Conservation (phyloP, 2,113 vertebrate genomes). For the Hippopotamus amphibius region DNA sequence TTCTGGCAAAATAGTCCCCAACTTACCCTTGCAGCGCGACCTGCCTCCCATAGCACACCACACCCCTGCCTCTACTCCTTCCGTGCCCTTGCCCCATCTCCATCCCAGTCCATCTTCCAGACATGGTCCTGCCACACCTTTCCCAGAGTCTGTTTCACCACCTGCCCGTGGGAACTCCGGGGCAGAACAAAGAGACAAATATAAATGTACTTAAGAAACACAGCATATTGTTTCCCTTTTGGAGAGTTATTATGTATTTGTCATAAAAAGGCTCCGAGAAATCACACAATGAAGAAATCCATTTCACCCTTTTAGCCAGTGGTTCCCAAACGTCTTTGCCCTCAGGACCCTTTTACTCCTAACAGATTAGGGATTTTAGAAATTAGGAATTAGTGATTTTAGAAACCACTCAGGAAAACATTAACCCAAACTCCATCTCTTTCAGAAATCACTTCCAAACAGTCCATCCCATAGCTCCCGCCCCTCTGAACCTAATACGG, state of each 20-base stretch:
- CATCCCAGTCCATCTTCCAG: accelerated
- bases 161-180: too few relatives aligned
- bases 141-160: too few relatives aligned
- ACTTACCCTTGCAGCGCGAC: background rate
- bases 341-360: background rate
- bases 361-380: background rate
- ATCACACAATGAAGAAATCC: background rate
- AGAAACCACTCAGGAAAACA: background rate
- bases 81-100: accelerated
- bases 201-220: background rate
- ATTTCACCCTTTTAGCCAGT: background rate
- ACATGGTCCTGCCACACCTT: background rate
- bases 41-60: accelerated
- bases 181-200: background rate
- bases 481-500: background rate
- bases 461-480: background rate
- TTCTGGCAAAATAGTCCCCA: background rate
- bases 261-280: background rate
- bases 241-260: background rate
- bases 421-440: background rate
- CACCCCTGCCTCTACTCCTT: background rate
- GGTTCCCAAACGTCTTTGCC: background rate
- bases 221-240: background rate
- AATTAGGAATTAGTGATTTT: background rate
- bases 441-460: background rate